A percentile compares a stretch with the other conserved stretches of the same genome.
phyloP scores from a whole-genome alignment of 2,888 invertebrate genomes.

The Eupithecia pulchellata region DNA sequence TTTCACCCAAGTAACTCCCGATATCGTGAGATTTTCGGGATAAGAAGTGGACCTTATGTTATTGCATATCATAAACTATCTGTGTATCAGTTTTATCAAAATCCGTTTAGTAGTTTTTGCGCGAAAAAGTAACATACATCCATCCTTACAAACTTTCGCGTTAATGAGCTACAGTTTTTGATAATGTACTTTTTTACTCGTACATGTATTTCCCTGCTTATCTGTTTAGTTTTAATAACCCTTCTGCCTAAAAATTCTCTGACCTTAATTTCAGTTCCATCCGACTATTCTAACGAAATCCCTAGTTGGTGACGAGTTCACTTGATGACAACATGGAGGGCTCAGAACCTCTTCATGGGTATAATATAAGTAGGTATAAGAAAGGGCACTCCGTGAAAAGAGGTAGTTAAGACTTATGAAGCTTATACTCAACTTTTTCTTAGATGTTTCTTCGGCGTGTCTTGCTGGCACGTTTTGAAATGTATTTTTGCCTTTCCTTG shows the following conservation, averaged over 20 bases:
- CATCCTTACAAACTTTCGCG: too few species aligned
- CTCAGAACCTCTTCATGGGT: slow-evolving; percentile 42
- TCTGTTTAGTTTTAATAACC: background rate
- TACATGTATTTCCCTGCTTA: too few species aligned
- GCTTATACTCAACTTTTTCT: slow-evolving; percentile 46
- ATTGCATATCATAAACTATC: too few species aligned
- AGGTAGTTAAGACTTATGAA: slow-evolving; percentile 48
- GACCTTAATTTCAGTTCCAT: background rate
- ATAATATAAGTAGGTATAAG: slow-evolving; percentile 45
- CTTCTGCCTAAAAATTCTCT: background rate
- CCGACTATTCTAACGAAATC: slow-evolving; percentile 1
- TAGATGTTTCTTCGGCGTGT: slow-evolving; percentile 37
- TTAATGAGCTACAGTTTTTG: too few species aligned
- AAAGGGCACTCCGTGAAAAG: slow-evolving; percentile 46
- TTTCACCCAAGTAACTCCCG: too few species aligned
- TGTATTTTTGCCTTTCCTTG: slow-evolving; percentile 16
- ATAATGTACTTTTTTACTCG: too few species aligned
- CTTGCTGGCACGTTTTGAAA: slow-evolving; percentile 20
- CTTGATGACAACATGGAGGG: slow-evolving; percentile 49
- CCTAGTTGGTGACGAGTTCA: slow-evolving; percentile 42
- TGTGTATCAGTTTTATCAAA: too few species aligned
- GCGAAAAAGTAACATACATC: too few species aligned
- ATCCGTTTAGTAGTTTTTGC: too few species aligned
- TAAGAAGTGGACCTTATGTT: too few species aligned
- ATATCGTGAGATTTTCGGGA: too few species aligned